A percentile compares a stretch with the other conserved stretches of the same genome.
These are phyloP conservation scores for Aegypius monachus DNA, from an alignment of 2,113 vertebrate genomes.

Conservation along the genomic window DNA sequence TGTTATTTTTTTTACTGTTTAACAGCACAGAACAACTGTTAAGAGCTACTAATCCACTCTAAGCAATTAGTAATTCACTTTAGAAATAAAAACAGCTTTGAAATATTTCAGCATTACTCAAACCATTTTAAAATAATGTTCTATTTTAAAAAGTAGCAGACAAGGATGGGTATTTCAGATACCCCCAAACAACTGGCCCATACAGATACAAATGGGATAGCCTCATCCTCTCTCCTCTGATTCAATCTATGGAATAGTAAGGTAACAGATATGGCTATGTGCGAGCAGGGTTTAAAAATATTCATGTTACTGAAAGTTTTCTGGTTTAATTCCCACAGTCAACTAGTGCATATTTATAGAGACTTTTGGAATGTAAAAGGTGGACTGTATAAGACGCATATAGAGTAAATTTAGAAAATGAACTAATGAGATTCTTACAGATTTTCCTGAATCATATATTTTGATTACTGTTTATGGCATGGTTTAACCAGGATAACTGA, in stretches of 20 bases:
- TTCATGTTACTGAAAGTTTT: not conserved
- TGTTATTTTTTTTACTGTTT: not conserved
- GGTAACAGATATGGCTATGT: not conserved
- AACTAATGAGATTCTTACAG: rapidly evolving
- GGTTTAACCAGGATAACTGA: not conserved
- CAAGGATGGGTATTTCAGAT: not conserved
- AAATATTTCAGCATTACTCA: not conserved
- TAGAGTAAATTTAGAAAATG: not conserved
- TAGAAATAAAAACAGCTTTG: not conserved
- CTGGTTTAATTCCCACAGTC: not conserved
- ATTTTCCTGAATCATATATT: not conserved
- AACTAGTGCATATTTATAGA: not conserved
- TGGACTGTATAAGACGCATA: not conserved
- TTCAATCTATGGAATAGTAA: not conserved
- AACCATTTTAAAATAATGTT: not conserved
- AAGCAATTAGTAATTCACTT: not conserved
- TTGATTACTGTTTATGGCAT: not conserved
- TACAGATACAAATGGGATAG: not conserved
- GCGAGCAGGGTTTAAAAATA: not conserved
- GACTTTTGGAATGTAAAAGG: not conserved
- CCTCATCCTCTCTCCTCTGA: not conserved
- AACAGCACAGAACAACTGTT: not conserved
- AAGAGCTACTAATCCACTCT: not conserved
- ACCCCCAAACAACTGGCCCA: not conserved
- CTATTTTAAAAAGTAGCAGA: not conserved